A percentile compares a stretch with the other conserved stretches of the same genome.
phyloP scores from a whole-genome alignment of 1,140 invertebrate genomes.

The Bombus impatiens region DNA sequence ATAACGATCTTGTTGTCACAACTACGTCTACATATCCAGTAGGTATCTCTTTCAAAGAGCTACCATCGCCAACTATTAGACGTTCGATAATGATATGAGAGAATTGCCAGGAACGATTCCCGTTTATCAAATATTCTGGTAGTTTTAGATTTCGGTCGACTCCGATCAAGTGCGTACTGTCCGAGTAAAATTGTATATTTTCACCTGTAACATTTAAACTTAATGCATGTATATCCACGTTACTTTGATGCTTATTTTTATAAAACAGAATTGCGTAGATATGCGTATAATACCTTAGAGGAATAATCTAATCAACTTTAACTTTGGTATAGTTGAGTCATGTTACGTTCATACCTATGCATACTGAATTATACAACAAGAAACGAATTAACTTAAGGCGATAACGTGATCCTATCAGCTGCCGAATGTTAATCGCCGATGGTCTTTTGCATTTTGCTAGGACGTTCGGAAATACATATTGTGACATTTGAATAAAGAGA shows the following conservation, averaged over 20 bases:
- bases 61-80: constrained; percentile 75
- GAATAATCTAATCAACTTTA: no score
- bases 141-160: constrained; percentile 77
- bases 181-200: constrained; percentile 78
- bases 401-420: no score
- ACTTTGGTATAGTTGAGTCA: no score
- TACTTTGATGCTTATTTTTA: neutral
- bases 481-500: no score
- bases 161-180: constrained; percentile 72
- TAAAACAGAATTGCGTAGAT: neutral
- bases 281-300: no score
- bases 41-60: constrained; percentile 68
- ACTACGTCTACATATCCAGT: constrained; percentile 72
- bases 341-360: no score
- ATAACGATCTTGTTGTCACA: constrained; percentile 76
- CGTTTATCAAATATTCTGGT: constrained; percentile 71
- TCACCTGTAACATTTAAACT: constrained; percentile 69
- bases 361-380: no score
- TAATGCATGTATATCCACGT: neutral
- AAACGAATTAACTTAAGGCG: no score
- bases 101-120: constrained; percentile 73
- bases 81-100: constrained; percentile 74
- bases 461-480: no score
- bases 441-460: no score
- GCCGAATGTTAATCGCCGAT: no score